Base-by-base conservation (phyloP, 2,888 invertebrate genomes). In the Microchrysa polita region DNA sequence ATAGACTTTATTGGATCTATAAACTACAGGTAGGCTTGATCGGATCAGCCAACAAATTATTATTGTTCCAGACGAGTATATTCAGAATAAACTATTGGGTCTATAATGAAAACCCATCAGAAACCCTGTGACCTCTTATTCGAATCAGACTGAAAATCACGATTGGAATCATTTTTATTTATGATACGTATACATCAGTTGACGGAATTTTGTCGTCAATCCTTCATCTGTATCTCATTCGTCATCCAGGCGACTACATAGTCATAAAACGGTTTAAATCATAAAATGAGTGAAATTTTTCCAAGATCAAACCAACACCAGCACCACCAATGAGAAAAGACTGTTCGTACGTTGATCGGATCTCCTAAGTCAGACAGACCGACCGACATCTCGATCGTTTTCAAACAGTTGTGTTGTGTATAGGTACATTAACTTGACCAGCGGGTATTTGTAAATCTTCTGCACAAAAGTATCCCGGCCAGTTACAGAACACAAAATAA, bases 121-220 rank as follows among this genome's bases (percentile, higher is more conserved):
- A 55, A 16, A n/a, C 20, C 18, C 22, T 55, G 5, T 5, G 55
- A 55, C 18, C 14, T 55, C 7, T 10, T 20, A 55, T 55, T 55
- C 20, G 18, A 55, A 16, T 18, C 16, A 16, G 16, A 18, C 22
- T 52, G 10, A 20, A 55, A 55, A 20, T 20, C 55, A 1, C 55
- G 55, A 55, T 55, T 20, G 10, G 55, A 16, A 4, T 52, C 12
- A 10, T 52, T 55, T 55, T 55, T 20, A 65, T 65, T 65, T 65
- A 65, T 65, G 65, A 34, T 16, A 48, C 65, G 22, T 67, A 73
- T 73, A 65, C n/a, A n/a, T n/a, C 61, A 69, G 53, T 63, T 73
- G 67, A 73, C 75, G 75, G 73, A 75, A n/a, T n/a, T 75, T 75
- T 75, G 75, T 75, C 75, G 73, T 72, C 67, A 65, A 65, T 57